Evolutionary conservation across 2,113 vertebrate species (phyloP).

Genomic region (Coracopsis vasa): DNA sequence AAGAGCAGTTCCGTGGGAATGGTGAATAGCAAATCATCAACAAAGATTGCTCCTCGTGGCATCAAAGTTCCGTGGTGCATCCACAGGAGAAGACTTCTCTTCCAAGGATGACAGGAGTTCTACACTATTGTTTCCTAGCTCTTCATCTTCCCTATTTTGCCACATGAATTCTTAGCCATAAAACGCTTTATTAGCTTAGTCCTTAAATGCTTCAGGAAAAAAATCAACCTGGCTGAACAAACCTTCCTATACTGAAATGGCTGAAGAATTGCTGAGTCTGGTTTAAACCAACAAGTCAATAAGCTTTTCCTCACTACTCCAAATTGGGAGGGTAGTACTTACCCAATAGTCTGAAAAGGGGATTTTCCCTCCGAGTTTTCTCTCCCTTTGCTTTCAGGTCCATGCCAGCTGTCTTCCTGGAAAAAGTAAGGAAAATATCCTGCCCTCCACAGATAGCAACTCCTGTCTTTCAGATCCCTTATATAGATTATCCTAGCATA

Average conservation of each 20-base stretch:
- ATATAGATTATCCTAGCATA: not conserved
- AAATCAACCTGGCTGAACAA: not conserved
- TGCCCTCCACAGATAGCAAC: not conserved
- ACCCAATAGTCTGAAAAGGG: not conserved
- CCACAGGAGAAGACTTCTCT: not conserved
- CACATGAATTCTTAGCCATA: not conserved
- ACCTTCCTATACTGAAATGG: not conserved
- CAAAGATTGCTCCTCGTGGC: not conserved
- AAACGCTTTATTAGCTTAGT: not conserved
- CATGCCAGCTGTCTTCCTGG: not conserved
- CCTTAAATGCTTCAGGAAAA: not conserved
- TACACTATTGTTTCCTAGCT: not conserved
- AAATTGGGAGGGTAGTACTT: not conserved
- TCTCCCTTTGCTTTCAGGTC: not conserved
- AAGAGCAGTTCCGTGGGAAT: not conserved
- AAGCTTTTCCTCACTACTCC: not conserved
- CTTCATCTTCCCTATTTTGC: not conserved
- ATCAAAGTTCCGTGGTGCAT: not conserved
- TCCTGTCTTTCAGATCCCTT: not conserved
- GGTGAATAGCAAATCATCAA: not conserved
- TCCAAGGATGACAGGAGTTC: not conserved
- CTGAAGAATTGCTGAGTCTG: not conserved
- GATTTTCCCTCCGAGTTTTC: not conserved
- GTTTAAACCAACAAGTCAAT: not conserved
- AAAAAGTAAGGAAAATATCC: not conserved